phyloP scores from a whole-genome alignment of 2,888 invertebrate species.

The Sepiola atlantica region DNA sequence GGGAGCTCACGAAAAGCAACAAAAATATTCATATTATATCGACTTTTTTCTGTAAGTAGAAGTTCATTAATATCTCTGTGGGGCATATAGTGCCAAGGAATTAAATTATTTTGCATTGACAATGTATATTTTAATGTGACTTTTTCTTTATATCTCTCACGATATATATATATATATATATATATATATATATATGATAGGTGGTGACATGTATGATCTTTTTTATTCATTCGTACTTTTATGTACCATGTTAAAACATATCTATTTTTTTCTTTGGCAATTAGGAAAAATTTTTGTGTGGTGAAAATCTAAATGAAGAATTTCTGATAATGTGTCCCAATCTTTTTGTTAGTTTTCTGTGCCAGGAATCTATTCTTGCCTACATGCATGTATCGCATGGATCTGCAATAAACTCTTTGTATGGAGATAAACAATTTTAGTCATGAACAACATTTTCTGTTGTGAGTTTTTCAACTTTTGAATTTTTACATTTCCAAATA shows the following conservation, averaged over 20 bases:
- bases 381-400: neutral
- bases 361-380: neutral
- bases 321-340: neutral
- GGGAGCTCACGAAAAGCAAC: too few relatives aligned
- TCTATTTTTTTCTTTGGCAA: neutral
- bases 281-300: neutral
- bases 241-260: neutral
- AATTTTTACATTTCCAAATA: neutral
- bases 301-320: neutral
- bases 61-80: neutral
- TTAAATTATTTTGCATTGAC: neutral
- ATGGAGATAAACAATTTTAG: neutral
- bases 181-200: too few relatives aligned
- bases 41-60: neutral
- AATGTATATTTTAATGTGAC: conserved; percentile 12
- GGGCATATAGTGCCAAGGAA: neutral
- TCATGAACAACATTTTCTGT: neutral
- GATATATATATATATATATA: too few relatives aligned
- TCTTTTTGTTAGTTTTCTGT: neutral
- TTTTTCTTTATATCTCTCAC: too few relatives aligned
- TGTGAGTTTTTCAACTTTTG: neutral
- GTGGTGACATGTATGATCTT: neutral
- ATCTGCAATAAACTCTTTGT: neutral
- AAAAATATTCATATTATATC: too few relatives aligned
- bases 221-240: neutral